A percentile compares a stretch with the other conserved stretches of the same genome.
These are phyloP conservation scores for Rhabdornis inornatus DNA, from an alignment of 2,113 vertebrate genomes.

Conservation along the genomic window DNA sequence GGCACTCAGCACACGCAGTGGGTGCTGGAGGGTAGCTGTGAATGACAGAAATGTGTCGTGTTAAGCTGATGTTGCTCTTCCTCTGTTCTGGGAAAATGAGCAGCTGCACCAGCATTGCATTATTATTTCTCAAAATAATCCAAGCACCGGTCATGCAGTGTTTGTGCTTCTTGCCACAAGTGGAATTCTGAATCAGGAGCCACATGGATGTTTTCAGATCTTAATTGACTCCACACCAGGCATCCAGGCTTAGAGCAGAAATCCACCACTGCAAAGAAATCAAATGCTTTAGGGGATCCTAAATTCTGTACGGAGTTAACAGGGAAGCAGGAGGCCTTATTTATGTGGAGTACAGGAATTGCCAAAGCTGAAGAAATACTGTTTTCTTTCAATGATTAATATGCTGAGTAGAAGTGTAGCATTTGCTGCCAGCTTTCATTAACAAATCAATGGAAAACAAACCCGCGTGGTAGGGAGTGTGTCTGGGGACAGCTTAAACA, in stretches of 20 bases:
- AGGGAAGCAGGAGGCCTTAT: slow-evolving; percentile 14
- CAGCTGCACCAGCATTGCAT: not conserved
- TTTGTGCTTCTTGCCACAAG: not conserved
- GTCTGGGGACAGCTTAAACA: slow-evolving; percentile 75
- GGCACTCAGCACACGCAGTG: not conserved
- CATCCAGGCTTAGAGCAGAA: not conserved
- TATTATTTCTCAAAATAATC: not conserved
- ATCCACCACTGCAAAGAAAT: not conserved
- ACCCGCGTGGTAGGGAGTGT: slow-evolving; percentile 61
- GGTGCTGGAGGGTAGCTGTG: not conserved
- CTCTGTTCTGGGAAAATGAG: not conserved
- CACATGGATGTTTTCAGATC: not conserved
- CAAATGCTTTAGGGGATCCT: not conserved
- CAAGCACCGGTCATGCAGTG: not conserved
- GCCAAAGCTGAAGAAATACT: slow-evolving; percentile 45
- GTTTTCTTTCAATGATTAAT: slow-evolving; percentile 60
- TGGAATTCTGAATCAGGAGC: not conserved
- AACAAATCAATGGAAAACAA: slow-evolving; percentile 73
- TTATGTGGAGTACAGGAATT: slow-evolving; percentile 17
- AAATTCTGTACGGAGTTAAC: not conserved
- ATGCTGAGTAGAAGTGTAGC: slow-evolving; percentile 38
- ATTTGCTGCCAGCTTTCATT: slow-evolving; percentile 72
- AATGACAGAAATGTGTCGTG: not conserved
- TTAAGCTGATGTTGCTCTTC: not conserved
- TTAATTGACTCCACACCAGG: not conserved